Evolutionary conservation across 2,888 invertebrate species (phyloP), one percentile per base, ranked within the genome.

Genomic region (Uropetala carovei): DNA sequence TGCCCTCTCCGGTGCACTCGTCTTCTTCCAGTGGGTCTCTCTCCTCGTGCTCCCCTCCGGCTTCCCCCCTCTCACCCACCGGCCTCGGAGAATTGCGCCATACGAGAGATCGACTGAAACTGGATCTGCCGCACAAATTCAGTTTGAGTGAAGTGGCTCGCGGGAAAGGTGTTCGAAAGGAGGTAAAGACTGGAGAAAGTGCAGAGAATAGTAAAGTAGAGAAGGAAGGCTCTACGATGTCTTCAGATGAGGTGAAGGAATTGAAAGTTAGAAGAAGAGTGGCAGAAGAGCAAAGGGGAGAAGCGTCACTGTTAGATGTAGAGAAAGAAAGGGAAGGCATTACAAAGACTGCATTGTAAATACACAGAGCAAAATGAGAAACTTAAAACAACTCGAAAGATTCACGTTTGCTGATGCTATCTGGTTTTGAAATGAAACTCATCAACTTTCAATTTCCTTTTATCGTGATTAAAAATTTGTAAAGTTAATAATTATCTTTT

Each of bases 81-180:
- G 92, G 93, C 57, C 95, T 97, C 13, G 97, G 97, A 43, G 97
- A 97, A 16, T 94, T 97, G 75, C 95, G 97, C 18, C 97, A 97
- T 94, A 97, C 97, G 9, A 95, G 97, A 93, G 97, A 97, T 94
- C 96, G 96, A 93, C 95, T 98, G 22, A 97, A 97, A 94, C 95
- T 97, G 14, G 97, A 97, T 94, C 95, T 98, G 58, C 96, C 96
- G 0, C 68, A 92, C 43, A 92, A 92, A 60, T 92, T 92, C 68
- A 59, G n/a, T 13, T 57, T 68, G n/a, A 30, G 64, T 18, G 68
- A 89, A 18, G 43, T 83, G 83, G 16, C 64, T 16, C 18, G 56
- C n/a, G 2, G 11, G 2, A 56, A 58, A 57, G 84, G 84, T 56
- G 10, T 11, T n/a, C 27, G 14, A 56, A 22, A 64, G 89, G 27